Percentiles rank a stretch among this genome's conserved stretches.
Evolutionary conservation across 2,888 invertebrate species (phyloP).

Genomic region (Ceratothoa steindachneri): DNA sequence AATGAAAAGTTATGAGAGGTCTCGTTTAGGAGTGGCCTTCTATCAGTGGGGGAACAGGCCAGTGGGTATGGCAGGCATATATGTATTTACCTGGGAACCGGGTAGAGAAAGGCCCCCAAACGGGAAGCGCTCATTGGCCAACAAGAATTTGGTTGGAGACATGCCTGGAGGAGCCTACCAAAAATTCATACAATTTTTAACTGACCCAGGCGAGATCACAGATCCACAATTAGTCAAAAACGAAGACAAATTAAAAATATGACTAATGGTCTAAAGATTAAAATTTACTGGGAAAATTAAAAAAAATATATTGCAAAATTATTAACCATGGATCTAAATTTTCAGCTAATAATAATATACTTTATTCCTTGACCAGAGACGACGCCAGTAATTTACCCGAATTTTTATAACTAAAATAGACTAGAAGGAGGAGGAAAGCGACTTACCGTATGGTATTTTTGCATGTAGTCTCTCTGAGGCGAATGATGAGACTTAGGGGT

Average conservation of each 20-base stretch:
- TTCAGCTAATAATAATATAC: no score
- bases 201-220: no score
- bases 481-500: slow-evolving; percentile 75
- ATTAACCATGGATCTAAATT: no score
- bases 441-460: slow-evolving; percentile 94
- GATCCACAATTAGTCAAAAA: no score
- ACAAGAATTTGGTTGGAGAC: slow-evolving; percentile 78
- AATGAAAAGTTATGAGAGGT: neutral
- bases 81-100: slow-evolving; percentile 43
- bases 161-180: slow-evolving; percentile 82
- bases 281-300: no score
- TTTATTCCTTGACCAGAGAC: no score
- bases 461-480: slow-evolving; percentile 75
- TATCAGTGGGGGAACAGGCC: neutral
- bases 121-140: slow-evolving; percentile 50
- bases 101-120: slow-evolving; percentile 37
- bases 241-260: no score
- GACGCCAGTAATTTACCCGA: no score
- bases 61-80: neutral
- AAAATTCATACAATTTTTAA: neutral
- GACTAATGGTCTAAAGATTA: no score
- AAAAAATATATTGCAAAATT: no score
- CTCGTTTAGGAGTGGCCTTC: neutral
- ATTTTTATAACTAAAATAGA: no score
- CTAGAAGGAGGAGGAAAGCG: no score